A percentile compares a stretch with the other conserved stretches of the same genome.
phyloP scores from a whole-genome alignment of 1,140 invertebrate genomes.

The Campodea augens region DNA sequence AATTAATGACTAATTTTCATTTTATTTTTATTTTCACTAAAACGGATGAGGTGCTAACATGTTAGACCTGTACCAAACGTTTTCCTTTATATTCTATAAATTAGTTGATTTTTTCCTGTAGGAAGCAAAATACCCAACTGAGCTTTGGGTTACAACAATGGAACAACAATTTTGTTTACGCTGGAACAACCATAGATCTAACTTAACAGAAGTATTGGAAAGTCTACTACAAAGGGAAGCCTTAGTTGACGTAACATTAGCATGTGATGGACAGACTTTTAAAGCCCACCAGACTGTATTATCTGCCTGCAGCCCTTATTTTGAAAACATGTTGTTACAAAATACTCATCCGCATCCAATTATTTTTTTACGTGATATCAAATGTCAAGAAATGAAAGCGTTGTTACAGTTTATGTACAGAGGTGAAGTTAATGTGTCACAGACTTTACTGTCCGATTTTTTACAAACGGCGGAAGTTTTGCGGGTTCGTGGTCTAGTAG shows the following conservation, averaged over 20 bases:
- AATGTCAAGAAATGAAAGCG: conserved; percentile 67
- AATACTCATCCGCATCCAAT: conserved; percentile 80
- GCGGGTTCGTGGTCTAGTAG: neutral
- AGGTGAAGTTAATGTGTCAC: conserved; percentile 25
- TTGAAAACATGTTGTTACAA: conserved; percentile 79
- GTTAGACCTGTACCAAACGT: too few relatives aligned
- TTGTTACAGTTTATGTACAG: conserved; percentile 80
- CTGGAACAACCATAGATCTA: conserved; percentile 84
- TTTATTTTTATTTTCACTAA: too few relatives aligned
- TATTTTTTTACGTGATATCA: conserved; percentile 76
- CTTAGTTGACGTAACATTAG: conserved; percentile 78
- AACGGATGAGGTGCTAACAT: too few relatives aligned
- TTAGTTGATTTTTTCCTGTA: too few relatives aligned
- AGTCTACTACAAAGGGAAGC: conserved; percentile 65
- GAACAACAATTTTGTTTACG: conserved; percentile 86
- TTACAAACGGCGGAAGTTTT: neutral
- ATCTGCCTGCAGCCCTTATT: conserved; percentile 85
- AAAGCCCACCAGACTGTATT: conserved; percentile 85
- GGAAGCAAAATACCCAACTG: too few relatives aligned
- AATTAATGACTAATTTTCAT: too few relatives aligned
- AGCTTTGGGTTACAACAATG: too few relatives aligned
- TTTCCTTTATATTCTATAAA: too few relatives aligned
- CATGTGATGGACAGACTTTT: conserved; percentile 75
- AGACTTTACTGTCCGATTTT: neutral
- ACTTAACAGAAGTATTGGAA: conserved; percentile 70